A percentile compares a stretch with the other conserved stretches of the same genome.
Evolutionary conservation across 2,113 vertebrate species (phyloP).

Genomic region (Condylura cristata): DNA sequence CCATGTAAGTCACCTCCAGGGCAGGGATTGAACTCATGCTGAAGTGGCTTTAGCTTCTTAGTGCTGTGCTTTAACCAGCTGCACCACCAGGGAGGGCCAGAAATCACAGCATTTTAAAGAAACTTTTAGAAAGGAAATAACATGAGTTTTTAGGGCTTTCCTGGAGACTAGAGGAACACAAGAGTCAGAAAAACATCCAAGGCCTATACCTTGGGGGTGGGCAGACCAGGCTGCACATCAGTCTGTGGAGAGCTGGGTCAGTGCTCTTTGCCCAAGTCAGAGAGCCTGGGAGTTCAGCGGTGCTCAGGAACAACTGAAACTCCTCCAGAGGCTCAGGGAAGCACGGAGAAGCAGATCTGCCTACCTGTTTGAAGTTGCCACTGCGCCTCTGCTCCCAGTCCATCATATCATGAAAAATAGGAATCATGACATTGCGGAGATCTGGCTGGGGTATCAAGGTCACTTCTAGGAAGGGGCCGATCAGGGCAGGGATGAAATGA

Average conservation of each 20-base stretch:
- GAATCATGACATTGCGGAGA: constrained; percentile 99
- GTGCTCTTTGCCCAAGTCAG: background rate
- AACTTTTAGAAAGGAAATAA: background rate
- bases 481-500: constrained; percentile 98
- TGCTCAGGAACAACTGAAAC: rapidly evolving
- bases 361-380: constrained; percentile 98
- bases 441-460: constrained; percentile 98
- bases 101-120: background rate
- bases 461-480: constrained; percentile 98
- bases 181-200: background rate
- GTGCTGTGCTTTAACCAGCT: too few relatives aligned
- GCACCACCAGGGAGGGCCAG: too few relatives aligned
- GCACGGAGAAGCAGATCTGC: background rate
- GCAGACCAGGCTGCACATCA: background rate
- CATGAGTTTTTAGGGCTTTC: background rate
- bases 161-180: background rate
- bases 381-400: constrained; percentile 98
- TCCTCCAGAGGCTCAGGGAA: background rate
- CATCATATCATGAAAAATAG: constrained; percentile 99
- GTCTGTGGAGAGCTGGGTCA: background rate
- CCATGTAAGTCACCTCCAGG: too few relatives aligned
- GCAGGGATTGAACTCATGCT: too few relatives aligned
- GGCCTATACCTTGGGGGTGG: background rate
- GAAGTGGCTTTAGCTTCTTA: too few relatives aligned
- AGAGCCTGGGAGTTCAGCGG: background rate